Evolutionary conservation across 2,888 invertebrate genomes (phyloP), one percentile per base, ranked within the genome.

Genomic region (Tetragonisca angustula): DNA sequence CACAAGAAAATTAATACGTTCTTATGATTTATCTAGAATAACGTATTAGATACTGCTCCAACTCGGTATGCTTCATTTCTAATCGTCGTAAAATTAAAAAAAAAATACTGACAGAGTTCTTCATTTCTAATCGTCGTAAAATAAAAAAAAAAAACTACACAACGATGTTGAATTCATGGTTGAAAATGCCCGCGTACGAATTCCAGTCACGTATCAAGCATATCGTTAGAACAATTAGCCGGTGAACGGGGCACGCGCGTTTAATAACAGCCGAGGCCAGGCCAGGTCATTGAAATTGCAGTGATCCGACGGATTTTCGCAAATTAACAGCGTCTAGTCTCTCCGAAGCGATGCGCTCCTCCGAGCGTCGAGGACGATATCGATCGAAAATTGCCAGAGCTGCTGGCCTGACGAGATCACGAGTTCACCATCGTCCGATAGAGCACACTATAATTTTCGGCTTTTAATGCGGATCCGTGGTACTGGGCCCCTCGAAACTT

Each of bases 361-460:
- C 59, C 50, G 50, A 81, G 74, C 71, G 85, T 83, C 73, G 50
- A 2, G 68, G 67, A 85, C 61, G 89, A 90, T 87, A 87, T 65
- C 83, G 85, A 90, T 91, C 90, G 86, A 78, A 85, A 88, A 91
- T 91, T 84, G 79, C 80, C 85, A 75, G 82, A 89, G 84, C 84
- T 83, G 76, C 43, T 43, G 43, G 43, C 69, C 77, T 75, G 82
- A 83, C 77, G 83, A 84, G 43, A 43, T 43, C 43, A 43, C 73
- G 81, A 76, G 74, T 59, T 74, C 75, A 61, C 72, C 70, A 74
- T 43, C 76, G 73, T 32, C 19, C 72, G 72, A 79, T 86, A 77
- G 78, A 80, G 73, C 62, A 64, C 59, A 17, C 90, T 91, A 87
- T 92, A 92, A 92, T 92, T 92, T 88, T 89, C 88, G 86, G 83